phyloP scores from a whole-genome alignment of 1,140 invertebrate genomes.

The Ceratoteleas bidentatus region DNA sequence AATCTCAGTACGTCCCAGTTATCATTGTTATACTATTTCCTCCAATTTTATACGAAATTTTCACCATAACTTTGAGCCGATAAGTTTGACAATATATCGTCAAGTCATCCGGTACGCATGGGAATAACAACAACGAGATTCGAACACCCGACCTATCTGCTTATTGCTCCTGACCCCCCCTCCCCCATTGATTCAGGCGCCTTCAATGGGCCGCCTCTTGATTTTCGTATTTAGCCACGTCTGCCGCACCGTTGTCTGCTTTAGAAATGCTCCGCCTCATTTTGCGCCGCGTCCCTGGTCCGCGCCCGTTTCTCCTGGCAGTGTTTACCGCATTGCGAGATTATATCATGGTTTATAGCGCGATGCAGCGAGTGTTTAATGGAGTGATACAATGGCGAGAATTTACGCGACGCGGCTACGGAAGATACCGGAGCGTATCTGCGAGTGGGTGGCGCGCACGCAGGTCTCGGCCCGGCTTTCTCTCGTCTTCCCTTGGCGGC shows the following conservation, averaged over 20 bases:
- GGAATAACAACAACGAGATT: too few relatives aligned
- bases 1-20: too few relatives aligned
- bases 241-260: slow-evolving; percentile 40
- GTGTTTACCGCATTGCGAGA: slow-evolving; percentile 79
- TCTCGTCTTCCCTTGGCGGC: neutral
- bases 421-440: slow-evolving; percentile 54
- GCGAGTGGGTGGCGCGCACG: slow-evolving; percentile 30
- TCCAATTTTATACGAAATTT: too few relatives aligned
- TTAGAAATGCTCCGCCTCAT: slow-evolving; percentile 47
- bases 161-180: too few relatives aligned
- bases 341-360: slow-evolving; percentile 78
- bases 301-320: slow-evolving; percentile 63
- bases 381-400: slow-evolving; percentile 75
- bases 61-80: too few relatives aligned
- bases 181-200: slow-evolving; percentile 51
- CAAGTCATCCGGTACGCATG: too few relatives aligned
- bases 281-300: slow-evolving; percentile 39
- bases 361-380: slow-evolving; percentile 78
- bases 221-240: slow-evolving; percentile 44
- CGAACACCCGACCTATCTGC: too few relatives aligned
- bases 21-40: too few relatives aligned
- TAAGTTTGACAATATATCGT: too few relatives aligned
- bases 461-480: neutral
- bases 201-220: slow-evolving; percentile 37
- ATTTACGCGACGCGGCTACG: slow-evolving; percentile 58